Conservation (phyloP, 2,888 invertebrate species). For the Leptopilina drosophilae region DNA sequence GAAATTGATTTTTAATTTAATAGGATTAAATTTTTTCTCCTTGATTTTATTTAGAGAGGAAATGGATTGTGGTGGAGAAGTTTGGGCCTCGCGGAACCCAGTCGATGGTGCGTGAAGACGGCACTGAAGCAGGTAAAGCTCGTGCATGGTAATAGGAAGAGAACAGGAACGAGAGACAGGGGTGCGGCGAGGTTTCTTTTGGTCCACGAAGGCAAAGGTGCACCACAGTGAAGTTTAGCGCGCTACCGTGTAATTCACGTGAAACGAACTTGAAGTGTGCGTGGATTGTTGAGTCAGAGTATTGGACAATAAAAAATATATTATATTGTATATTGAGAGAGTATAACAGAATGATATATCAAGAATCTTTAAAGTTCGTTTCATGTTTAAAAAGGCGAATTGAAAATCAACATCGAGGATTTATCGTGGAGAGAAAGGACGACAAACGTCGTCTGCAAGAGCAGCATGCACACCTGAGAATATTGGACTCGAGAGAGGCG, state of each 20-base stretch:
- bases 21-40: too few relatives aligned
- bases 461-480: conserved; percentile 36
- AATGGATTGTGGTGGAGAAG: not conserved
- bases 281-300: not conserved
- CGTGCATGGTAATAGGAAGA: conserved; percentile 51
- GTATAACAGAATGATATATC: not conserved
- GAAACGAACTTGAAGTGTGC: not conserved
- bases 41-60: too few relatives aligned
- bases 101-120: conserved; percentile 25
- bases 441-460: conserved; percentile 23
- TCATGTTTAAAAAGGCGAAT: not conserved
- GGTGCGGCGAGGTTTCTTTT: conserved; percentile 59
- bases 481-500: conserved; percentile 17
- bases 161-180: conserved; percentile 53
- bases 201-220: conserved; percentile 49
- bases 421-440: conserved; percentile 8
- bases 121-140: conserved; percentile 43
- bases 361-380: not conserved
- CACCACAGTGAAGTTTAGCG: conserved; percentile 49
- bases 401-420: conserved; percentile 14
- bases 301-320: not conserved
- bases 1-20: too few relatives aligned
- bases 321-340: too few relatives aligned
- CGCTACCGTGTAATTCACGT: conserved; percentile 47
- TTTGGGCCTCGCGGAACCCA: conserved; percentile 1